Evolutionary conservation across 1,140 invertebrate genomes (phyloP).

Genomic region (Phenacoccus solenopsis): DNA sequence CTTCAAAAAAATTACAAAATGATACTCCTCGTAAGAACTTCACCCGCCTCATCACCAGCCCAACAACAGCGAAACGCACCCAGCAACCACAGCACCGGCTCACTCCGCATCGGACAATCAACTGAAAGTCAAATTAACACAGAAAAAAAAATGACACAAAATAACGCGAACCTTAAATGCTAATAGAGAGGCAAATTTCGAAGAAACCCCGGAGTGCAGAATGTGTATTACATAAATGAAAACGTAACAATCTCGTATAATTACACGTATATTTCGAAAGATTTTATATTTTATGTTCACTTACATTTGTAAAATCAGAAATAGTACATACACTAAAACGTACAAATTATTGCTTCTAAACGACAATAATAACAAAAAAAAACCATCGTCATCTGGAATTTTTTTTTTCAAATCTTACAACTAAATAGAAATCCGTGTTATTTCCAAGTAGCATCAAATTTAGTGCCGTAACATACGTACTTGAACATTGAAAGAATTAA

Average conservation of each 20-base stretch:
- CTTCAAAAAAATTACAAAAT: too few relatives aligned
- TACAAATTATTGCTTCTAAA: constrained; percentile 14
- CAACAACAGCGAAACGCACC: too few relatives aligned
- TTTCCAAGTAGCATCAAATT: neutral
- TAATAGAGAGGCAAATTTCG: too few relatives aligned
- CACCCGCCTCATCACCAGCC: too few relatives aligned
- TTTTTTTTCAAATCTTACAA: neutral
- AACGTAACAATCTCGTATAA: constrained; percentile 5
- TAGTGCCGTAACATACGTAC: constrained; percentile 13
- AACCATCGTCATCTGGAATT: neutral
- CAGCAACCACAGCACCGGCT: too few relatives aligned
- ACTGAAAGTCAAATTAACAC: too few relatives aligned
- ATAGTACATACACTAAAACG: constrained; percentile 6
- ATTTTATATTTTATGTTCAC: constrained; percentile 9
- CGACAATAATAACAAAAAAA: too few relatives aligned
- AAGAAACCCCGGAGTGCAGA: constrained; percentile 1
- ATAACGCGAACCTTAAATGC: neutral
- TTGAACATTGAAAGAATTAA: neutral
- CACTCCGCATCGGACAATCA: too few relatives aligned
- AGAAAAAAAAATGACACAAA: neutral
- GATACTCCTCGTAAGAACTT: too few relatives aligned
- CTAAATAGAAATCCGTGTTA: neutral
- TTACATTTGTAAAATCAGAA: neutral
- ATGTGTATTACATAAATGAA: neutral
- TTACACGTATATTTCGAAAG: constrained; percentile 14